A percentile compares a stretch with the other conserved stretches of the same genome.
Conservation (phyloP, 92 coral and sea anemone genomes). For the Zoanthus sansibaricus region DNA sequence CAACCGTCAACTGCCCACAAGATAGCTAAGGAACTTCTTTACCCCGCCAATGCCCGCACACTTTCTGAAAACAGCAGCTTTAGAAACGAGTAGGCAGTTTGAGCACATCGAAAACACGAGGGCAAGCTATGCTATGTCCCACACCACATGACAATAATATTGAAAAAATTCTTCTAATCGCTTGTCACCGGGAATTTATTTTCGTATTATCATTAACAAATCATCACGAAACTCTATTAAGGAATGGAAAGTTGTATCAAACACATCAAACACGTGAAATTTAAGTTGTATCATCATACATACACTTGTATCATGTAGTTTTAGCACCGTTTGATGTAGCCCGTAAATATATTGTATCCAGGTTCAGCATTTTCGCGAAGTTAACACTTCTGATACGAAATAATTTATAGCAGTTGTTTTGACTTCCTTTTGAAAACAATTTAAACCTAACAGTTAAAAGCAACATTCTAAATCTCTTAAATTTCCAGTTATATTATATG, state of each 20-base stretch:
- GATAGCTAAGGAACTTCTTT: background rate
- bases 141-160: constrained; percentile 7
- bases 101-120: constrained; percentile 39
- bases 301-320: background rate
- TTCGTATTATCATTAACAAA: constrained; percentile 20
- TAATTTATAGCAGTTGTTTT: background rate
- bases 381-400: background rate
- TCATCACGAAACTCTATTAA: constrained; percentile 47
- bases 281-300: too few species aligned
- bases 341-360: background rate
- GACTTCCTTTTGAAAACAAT: background rate
- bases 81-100: too few species aligned
- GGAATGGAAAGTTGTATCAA: background rate
- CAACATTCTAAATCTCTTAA: background rate
- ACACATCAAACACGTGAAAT: too few species aligned
- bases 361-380: background rate
- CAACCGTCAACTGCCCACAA: constrained; percentile 9
- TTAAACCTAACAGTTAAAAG: background rate
- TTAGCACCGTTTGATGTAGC: background rate
- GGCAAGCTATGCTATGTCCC: background rate
- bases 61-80: background rate
- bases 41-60: background rate
- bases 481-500: background rate
- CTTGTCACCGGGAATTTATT: constrained; percentile 20
- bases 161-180: constrained; percentile 27